These are phyloP conservation scores for Agrotis clavis DNA, from an alignment of 2,888 invertebrate species.

Conservation along the genomic window DNA sequence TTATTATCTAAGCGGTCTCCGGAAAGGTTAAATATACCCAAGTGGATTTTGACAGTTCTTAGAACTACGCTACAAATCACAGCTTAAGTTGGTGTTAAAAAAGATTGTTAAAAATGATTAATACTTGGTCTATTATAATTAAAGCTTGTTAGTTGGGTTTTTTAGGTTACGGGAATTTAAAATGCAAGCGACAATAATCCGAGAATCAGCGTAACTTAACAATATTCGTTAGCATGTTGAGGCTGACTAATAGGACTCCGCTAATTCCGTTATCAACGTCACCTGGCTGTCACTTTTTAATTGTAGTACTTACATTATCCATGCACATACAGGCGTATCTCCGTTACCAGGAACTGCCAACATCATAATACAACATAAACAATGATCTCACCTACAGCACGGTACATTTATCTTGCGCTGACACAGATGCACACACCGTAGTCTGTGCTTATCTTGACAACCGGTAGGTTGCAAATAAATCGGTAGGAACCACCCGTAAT, in stretches of 20 bases:
- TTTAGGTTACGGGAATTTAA: constrained; percentile 16
- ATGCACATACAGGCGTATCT: constrained; percentile 44
- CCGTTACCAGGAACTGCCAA: constrained; percentile 63
- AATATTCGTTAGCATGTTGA: neutral
- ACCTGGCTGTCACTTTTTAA: constrained; percentile 11
- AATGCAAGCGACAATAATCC: neutral
- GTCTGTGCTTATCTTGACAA: constrained; percentile 52
- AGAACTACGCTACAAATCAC: constrained; percentile 28
- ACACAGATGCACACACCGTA: constrained; percentile 54
- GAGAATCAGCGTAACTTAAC: no score
- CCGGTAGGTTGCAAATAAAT: constrained; percentile 44
- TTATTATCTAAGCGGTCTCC: constrained; percentile 30
- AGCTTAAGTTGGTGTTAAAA: constrained; percentile 7
- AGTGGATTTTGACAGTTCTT: constrained; percentile 41
- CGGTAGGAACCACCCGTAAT: constrained; percentile 35
- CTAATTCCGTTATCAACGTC: constrained; percentile 18
- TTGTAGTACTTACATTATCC: constrained; percentile 28
- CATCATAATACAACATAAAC: constrained; percentile 67
- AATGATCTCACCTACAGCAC: constrained; percentile 69
- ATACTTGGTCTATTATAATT: constrained; percentile 5
- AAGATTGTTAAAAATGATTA: constrained; percentile 16
- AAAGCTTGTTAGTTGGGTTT: constrained; percentile 5
- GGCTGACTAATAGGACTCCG: constrained; percentile 1
- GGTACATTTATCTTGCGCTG: constrained; percentile 59
- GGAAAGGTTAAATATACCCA: constrained; percentile 28